These are phyloP conservation scores for Hypomecis punctinalis DNA, from an alignment of 2,888 invertebrate species.

Conservation along the genomic window DNA sequence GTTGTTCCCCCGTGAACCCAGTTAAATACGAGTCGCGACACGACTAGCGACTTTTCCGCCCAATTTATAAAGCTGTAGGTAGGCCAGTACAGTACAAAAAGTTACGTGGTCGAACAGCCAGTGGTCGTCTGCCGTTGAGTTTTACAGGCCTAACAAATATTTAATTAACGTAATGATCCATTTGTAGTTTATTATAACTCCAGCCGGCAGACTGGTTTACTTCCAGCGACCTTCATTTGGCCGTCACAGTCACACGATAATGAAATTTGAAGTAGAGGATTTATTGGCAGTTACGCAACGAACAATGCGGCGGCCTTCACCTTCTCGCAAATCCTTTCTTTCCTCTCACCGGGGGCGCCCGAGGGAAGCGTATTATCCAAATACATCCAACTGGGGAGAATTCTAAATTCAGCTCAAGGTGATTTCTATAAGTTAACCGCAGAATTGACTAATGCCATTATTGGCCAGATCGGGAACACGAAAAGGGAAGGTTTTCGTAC, in stretches of 20 bases:
- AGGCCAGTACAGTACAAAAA: constrained; percentile 13
- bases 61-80: constrained; percentile 8
- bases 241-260: constrained; percentile 33
- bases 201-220: constrained; percentile 37
- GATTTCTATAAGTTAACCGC: constrained; percentile 42
- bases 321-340: constrained; percentile 43
- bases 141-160: constrained; percentile 43
- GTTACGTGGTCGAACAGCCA: constrained; percentile 35
- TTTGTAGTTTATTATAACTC: constrained; percentile 24
- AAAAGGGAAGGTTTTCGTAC: constrained; percentile 30
- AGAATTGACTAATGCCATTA: constrained; percentile 42
- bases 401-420: constrained; percentile 50
- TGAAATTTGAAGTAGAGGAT: constrained; percentile 41
- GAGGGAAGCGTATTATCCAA: constrained; percentile 38
- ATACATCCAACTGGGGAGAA: constrained; percentile 35
- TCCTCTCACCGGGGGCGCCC: constrained; percentile 31
- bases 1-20: constrained; percentile 55
- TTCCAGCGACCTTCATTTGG: constrained; percentile 31
- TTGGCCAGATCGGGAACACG: constrained; percentile 19
- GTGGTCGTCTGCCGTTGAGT: constrained; percentile 37
- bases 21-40: constrained; percentile 50
- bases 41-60: constrained; percentile 49
- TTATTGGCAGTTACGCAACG: constrained; percentile 55
- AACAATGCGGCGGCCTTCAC: constrained; percentile 60
- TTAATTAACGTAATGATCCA: constrained; percentile 27